Evolutionary conservation across 2,888 invertebrate species (phyloP), one percentile per base, ranked within the genome.

Genomic region (Brachylomia viminalis): DNA sequence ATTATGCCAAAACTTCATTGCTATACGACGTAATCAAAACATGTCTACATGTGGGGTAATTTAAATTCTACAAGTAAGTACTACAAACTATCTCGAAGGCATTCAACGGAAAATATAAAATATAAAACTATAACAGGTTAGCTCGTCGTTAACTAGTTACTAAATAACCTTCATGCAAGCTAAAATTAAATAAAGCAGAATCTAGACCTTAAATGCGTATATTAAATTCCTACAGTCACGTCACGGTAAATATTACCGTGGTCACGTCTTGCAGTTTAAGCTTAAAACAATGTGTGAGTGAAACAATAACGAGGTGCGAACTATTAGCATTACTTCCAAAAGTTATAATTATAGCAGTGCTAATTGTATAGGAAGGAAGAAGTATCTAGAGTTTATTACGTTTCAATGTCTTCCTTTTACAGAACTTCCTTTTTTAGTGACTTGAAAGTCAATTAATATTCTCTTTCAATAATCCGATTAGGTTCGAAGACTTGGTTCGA

Each of bases 401-500:
- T 58, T 85, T 82, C 65, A 85, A 81, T 85, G 66, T 67, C 72
- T 72, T 74, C 70, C 33, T 38, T 81, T 71, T 58, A 38, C 7
- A 47, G 67, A 42, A 67, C 38, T 76, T 61, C 59, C 74, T 73
- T 81, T 77, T 81, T 47, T 58, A 62, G 61, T 72, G 42, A 71
- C 62, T 80, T 80, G 66, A 78, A 76, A 87, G 77, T 82, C 87
- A 90, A 89, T 90, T 89, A 87, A 87, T 86, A 87, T 90, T 89
- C 87, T 88, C 89, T 89, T 89, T 72, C 86, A 83, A 76, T 86
- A 92, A 93, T 92, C 91, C 89, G 91, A 92, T 93, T 92, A 91
- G 80, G 85, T 88, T 88, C 84, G 88, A 86, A 89, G 88, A 73
- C 54, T 83, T 86, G 70, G 69, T 84, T 84, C 79, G 74, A 79